phyloP scores from a whole-genome alignment of 2,113 vertebrate species.

The Athene noctua region DNA sequence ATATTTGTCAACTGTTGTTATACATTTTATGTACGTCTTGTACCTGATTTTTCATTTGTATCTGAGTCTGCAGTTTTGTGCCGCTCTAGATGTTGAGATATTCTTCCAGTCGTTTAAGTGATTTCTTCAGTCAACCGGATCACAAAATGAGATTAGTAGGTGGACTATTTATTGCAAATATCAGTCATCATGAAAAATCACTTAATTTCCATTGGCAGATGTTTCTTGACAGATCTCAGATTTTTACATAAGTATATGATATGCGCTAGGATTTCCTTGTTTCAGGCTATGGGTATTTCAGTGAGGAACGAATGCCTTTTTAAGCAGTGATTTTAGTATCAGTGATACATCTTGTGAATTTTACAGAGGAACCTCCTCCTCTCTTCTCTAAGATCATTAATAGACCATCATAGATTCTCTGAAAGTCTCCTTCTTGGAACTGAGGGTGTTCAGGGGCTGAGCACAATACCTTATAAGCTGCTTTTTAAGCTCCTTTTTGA shows the following conservation, averaged over 20 bases:
- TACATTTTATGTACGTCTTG: not conserved
- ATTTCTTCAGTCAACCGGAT: not conserved
- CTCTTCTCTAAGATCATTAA: not conserved
- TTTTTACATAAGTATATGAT: not conserved
- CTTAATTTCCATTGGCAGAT: not conserved
- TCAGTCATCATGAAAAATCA: not conserved
- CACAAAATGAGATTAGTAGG: not conserved
- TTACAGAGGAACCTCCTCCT: not conserved
- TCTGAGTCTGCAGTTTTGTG: not conserved
- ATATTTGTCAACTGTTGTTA: not conserved
- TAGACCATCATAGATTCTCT: not conserved
- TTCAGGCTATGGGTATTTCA: not conserved
- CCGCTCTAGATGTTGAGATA: not conserved
- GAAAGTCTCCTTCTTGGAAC: not conserved
- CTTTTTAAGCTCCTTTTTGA: not conserved
- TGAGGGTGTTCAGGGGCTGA: not conserved
- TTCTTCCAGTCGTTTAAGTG: not conserved
- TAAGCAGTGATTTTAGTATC: not conserved
- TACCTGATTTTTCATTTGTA: not conserved
- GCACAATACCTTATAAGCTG: not conserved
- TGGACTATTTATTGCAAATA: not conserved
- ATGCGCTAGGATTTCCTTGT: not conserved
- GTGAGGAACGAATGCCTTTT: not conserved
- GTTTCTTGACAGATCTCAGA: not conserved
- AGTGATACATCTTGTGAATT: not conserved